These are phyloP conservation scores for Amiota minor DNA, from an alignment of 2,888 invertebrate species.

Conservation along the genomic window DNA sequence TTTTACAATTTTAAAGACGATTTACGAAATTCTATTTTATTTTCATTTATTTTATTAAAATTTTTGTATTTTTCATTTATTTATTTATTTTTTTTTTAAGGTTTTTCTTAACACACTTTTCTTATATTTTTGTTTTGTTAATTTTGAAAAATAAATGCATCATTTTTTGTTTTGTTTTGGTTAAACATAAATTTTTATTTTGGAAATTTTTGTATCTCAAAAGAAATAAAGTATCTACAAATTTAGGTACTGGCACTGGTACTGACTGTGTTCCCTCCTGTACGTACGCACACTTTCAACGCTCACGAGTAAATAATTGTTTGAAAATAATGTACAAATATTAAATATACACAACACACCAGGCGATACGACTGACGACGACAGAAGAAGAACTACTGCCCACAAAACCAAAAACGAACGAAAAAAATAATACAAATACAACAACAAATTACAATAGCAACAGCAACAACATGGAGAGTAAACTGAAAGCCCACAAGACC, in stretches of 20 bases:
- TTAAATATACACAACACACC: conserved; percentile 41
- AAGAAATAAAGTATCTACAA: too few relatives aligned
- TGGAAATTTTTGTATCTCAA: too few relatives aligned
- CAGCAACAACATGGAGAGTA: not conserved
- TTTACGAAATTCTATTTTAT: too few relatives aligned
- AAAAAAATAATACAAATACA: conserved; percentile 3
- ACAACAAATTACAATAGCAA: not conserved
- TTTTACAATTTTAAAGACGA: too few relatives aligned
- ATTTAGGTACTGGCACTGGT: too few relatives aligned
- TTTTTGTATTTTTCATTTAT: too few relatives aligned
- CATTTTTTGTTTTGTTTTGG: not conserved
- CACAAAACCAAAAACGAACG: conserved; percentile 16
- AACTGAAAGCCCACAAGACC: conserved; percentile 10
- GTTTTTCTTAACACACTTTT: too few relatives aligned
- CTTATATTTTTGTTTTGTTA: not conserved
- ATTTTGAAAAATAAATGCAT: not conserved
- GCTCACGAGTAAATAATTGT: conserved; percentile 47
- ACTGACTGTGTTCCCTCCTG: not conserved
- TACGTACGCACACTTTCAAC: conserved; percentile 42
- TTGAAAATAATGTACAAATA: conserved; percentile 43
- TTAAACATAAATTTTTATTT: not conserved
- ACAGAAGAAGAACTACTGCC: conserved; percentile 23
- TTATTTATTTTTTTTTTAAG: too few relatives aligned
- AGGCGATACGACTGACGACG: not conserved
- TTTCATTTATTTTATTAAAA: too few relatives aligned